phyloP scores from a whole-genome alignment of 1,140 invertebrate species.

The Cydia pomonella region DNA sequence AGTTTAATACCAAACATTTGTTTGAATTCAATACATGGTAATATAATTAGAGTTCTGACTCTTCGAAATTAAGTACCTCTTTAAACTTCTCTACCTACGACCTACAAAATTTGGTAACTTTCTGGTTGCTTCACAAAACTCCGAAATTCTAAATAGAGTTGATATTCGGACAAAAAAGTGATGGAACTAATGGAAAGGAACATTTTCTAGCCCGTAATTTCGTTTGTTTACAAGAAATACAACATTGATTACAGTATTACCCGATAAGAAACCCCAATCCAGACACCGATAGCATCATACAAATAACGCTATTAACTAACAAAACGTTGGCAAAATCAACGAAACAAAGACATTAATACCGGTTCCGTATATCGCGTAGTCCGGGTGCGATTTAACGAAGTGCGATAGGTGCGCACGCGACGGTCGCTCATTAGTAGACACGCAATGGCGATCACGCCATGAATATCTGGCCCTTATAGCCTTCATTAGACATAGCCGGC shows the following conservation, averaged over 20 bases:
- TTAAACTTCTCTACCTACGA: neutral
- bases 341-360: slow-evolving; percentile 60
- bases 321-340: slow-evolving; percentile 49
- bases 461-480: slow-evolving; percentile 54
- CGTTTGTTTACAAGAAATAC: neutral
- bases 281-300: slow-evolving; percentile 27
- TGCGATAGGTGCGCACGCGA: slow-evolving; percentile 71
- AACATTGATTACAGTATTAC: slow-evolving; percentile 1
- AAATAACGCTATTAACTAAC: slow-evolving; percentile 30
- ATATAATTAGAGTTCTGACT: slow-evolving; percentile 14
- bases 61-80: neutral
- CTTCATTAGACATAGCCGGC: slow-evolving; percentile 61
- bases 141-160: neutral
- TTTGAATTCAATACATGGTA: slow-evolving; percentile 6
- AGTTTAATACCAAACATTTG: neutral
- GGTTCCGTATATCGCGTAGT: slow-evolving; percentile 48
- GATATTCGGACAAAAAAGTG: neutral
- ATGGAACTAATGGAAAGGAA: too few relatives aligned
- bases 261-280: slow-evolving; percentile 25
- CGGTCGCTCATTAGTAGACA: slow-evolving; percentile 71
- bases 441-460: slow-evolving; percentile 63
- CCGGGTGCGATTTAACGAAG: slow-evolving; percentile 67
- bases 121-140: neutral
- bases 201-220: too few relatives aligned
- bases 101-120: neutral